Percentiles rank a stretch among this genome's conserved stretches.
These are phyloP conservation scores for Pollenia amentaria DNA, from an alignment of 2,888 invertebrate genomes.

Conservation along the genomic window DNA sequence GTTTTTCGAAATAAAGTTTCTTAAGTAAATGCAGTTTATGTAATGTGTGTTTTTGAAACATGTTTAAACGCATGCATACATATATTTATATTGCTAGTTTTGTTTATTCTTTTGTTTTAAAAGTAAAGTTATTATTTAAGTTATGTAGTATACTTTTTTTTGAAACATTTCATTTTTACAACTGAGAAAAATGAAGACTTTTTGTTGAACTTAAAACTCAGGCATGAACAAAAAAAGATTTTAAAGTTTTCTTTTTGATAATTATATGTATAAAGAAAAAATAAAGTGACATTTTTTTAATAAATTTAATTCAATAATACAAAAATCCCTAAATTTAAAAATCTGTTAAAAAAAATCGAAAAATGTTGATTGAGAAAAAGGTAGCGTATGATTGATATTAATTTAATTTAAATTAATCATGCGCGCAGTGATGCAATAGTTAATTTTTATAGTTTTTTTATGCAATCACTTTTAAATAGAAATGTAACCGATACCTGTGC, in stretches of 20 bases:
- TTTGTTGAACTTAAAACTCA: neutral
- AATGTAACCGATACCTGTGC: too few relatives aligned
- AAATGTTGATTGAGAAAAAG: too few relatives aligned
- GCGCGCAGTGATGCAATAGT: too few relatives aligned
- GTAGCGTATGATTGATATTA: too few relatives aligned
- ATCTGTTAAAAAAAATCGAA: too few relatives aligned
- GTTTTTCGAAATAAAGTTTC: neutral
- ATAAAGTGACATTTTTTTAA: neutral
- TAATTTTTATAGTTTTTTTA: too few relatives aligned
- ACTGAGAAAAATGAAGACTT: neutral
- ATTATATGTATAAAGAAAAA: neutral
- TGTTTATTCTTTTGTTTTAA: neutral
- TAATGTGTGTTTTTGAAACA: neutral
- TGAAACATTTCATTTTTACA: too few relatives aligned
- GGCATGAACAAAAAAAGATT: neutral
- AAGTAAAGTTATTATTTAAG: neutral
- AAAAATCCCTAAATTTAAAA: too few relatives aligned
- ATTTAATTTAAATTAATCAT: too few relatives aligned
- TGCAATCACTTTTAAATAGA: too few relatives aligned
- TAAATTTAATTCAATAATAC: too few relatives aligned
- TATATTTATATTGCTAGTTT: neutral
- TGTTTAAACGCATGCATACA: neutral
- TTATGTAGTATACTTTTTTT: too few relatives aligned
- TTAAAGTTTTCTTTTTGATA: neutral
- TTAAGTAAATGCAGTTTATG: constrained; percentile 7